Evolutionary conservation across 2,113 vertebrate species (phyloP), one percentile per base, ranked within the genome.

Genomic region (Falcunculus frontatus): DNA sequence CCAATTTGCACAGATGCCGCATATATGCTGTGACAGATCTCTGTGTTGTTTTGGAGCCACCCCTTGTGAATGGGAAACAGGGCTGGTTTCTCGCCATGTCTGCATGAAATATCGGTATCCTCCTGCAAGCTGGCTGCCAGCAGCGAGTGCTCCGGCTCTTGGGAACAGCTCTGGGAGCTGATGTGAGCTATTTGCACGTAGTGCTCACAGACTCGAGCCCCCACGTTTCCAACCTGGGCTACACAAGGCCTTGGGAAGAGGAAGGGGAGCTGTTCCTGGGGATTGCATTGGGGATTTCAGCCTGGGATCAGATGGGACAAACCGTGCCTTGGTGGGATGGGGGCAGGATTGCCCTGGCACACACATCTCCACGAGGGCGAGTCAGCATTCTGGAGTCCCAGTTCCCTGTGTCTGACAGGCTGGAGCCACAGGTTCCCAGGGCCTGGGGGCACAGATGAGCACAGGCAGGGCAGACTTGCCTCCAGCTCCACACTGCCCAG

Each of bases 1-100:
- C 96, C 90, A 95, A 95, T 93, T 95, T 93, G 90, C 96, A 94
- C 93, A 96, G 96, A 97, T 96, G 94, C 94, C 75, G 39, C 69
- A 17, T 93, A 92, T 93, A 92, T 21, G 90, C 95, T 82, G 79
- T 91, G 91, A 96, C 95, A 91, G 96, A 89, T 89, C 94, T n/a
- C 84, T 10, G 3, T 59, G 93, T 89, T 95, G 95, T 85, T 90
- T 87, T 23, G 93, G 91, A 94, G 87, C 85, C 94, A 87, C 87
- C 95, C 92, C 74, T 67, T 3, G 53, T 42, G 84, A 92, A 95
- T 89, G 90, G 94, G 93, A 95, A 96, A 83, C 90, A 86, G 95
- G 59, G 82, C 93, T 92, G 90, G 80, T 92, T 94, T 93, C 95
- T 95, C 2, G 73, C 92, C 93, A 72, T 93, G 89, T 90, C 93